Conservation (phyloP, 2,113 vertebrate species). For the Cricetomys ansorgei region DNA sequence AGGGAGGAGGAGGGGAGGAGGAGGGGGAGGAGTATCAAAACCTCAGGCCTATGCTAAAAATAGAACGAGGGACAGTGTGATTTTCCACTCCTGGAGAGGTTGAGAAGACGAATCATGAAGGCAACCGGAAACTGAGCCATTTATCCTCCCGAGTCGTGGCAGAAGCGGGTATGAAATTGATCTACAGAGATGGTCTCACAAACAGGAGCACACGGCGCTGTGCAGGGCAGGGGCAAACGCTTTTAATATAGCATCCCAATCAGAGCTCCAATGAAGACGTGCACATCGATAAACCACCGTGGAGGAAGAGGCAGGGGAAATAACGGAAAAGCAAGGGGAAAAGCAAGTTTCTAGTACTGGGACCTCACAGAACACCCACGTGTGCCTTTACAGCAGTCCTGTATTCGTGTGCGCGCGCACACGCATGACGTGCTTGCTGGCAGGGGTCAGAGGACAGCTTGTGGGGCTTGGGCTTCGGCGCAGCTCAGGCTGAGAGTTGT, state of each 20-base stretch:
- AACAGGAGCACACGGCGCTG: accelerated
- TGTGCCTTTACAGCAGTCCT: accelerated
- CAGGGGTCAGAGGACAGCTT: neutral
- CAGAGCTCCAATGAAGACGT: neutral
- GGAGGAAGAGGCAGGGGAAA: neutral
- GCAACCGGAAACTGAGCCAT: neutral
- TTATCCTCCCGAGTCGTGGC: neutral
- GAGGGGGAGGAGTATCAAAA: neutral
- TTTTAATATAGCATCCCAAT: neutral
- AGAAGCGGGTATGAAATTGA: neutral
- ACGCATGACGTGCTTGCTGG: neutral
- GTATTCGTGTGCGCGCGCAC: neutral
- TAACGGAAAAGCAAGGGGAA: neutral
- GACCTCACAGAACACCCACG: neutral
- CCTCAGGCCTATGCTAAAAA: neutral
- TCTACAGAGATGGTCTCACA: neutral
- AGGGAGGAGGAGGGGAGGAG: accelerated
- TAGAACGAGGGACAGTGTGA: neutral
- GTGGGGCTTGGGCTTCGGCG: no score
- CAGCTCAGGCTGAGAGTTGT: neutral
- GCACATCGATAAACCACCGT: neutral
- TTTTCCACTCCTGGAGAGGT: neutral
- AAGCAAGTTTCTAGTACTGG: neutral
- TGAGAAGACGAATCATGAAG: neutral
- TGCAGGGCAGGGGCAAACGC: neutral